Evolutionary conservation across 2,888 invertebrate species (phyloP), one percentile per base, ranked within the genome.

Genomic region (Hyposoter didymator): DNA sequence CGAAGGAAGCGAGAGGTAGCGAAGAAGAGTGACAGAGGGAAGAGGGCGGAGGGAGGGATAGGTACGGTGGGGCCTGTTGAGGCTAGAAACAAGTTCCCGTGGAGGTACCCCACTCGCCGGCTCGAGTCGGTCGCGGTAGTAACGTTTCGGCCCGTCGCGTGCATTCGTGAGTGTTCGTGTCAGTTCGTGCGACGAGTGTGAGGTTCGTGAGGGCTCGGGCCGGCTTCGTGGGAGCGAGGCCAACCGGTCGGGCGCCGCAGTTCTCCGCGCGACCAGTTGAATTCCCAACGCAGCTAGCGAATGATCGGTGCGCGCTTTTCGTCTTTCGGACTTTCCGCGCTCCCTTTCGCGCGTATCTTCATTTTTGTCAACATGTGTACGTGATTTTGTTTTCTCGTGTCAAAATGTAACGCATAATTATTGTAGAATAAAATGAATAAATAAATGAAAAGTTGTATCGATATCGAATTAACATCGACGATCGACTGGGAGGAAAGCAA

Each of bases 191-290:
- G 75, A 75, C 43, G 39, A 69, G 78, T 49, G 52, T 39, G 59
- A n/a, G 66, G 49, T 72, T 85, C 85, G 83, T 75, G 72, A 22
- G 62, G 66, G 43, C 84, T 88, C 90, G 90, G 85, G 85, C 70
- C 76, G 76, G 84, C 78, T 88, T 84, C 92, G 93, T 88, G 73
- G 81, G 87, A 89, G 91, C 93, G 92, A 92, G 92, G 93, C 92
- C 92, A 93, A 93, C 93, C 92, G 91, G 93, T 92, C 92, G 90
- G 89, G 84, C 52, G 90, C 88, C 88, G 88, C 87, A 84, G 86
- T 73, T 89, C 89, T 88, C 89, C 89, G 89, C 90, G 90, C 88
- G 87, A 91, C 89, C 91, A 92, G 92, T 92, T 90, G 89, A 89
- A 90, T 91, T 91, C 89, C 90, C 89, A 89, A 90, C 91, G 91